Conservation (phyloP, 2,888 invertebrate species). For the Synanthedon formicaeformis region DNA sequence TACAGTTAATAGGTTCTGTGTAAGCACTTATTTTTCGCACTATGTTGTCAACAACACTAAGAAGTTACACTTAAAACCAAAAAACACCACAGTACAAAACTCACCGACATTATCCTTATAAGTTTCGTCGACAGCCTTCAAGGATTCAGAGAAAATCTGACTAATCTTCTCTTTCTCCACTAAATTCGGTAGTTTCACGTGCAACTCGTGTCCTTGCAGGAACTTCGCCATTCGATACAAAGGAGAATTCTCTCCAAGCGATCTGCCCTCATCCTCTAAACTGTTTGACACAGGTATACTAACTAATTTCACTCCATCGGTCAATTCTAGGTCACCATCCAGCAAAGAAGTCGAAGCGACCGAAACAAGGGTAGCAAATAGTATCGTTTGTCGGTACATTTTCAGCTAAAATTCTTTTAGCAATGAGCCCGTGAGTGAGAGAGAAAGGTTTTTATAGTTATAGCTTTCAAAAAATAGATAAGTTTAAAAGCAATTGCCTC, state of each 20-base stretch:
- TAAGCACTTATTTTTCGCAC: no score
- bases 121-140: conserved; percentile 59
- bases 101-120: conserved; percentile 63
- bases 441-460: conserved; percentile 47
- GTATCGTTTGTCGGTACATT: conserved; percentile 42
- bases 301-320: conserved; percentile 75
- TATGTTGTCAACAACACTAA: no score
- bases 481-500: conserved; percentile 35
- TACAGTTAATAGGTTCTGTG: no score
- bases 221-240: conserved; percentile 75
- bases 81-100: conserved; percentile 14
- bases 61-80: no score
- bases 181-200: conserved; percentile 77
- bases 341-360: conserved; percentile 31
- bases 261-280: conserved; percentile 54
- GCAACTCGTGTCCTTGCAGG: conserved; percentile 78
- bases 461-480: conserved; percentile 64
- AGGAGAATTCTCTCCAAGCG: conserved; percentile 63
- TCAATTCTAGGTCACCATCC: conserved; percentile 68
- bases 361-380: conserved; percentile 24
- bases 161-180: conserved; percentile 76
- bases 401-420: conserved; percentile 32
- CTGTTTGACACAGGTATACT: conserved; percentile 61
- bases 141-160: conserved; percentile 64
- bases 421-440: conserved; percentile 54